Evolutionary conservation across 2,888 invertebrate genomes (phyloP), one percentile per base, ranked within the genome.

Genomic region (Leptinotarsa peninsularis): DNA sequence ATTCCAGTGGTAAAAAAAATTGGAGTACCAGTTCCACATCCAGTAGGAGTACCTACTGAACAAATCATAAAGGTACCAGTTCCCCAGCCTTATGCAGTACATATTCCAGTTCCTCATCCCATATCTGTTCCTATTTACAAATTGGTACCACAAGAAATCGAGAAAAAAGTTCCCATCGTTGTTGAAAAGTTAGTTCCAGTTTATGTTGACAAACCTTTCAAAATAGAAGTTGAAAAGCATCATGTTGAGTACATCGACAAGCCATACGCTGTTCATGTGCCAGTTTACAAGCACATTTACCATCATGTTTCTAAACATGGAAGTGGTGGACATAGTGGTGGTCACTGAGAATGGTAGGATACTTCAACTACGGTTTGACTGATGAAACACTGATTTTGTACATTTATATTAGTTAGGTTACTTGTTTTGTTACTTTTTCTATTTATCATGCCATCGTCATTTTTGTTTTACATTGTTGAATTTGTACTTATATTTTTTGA

Each of bases 1-100:
- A 91, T 93, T 66, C 92, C 92, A 4, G 92, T 94, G 74, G 91
- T 93, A 76, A 93, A 94, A 88, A 93, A 93, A 88, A 90, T 93
- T 78, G 93, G 93, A 0, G 91, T 93, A 13, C 93, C 94, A 14
- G 91, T 94, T 63, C 94, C 94, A 0, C 93, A 94, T 83, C 93
- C 93, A 0, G 92, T 93, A n/a, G 93, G 93, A 1, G 92, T 94
- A 0, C 92, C 93, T 4, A 93, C 93, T 17, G 94, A 92, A 27
- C 92, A 92, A 86, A 90, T 92, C 83, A 90, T 94, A 80, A 93
- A 93, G 86, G 90, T 94, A 60, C 92, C 93, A 73, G 93, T 94
- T 66, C 94, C 94, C 4, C 93, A 94, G 76, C 94, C 94, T 2
- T 93, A 93, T 88, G 92, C 94, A 0, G 94, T 94, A 1, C 93